Percentiles rank a stretch among this genome's conserved stretches.
Evolutionary conservation across 53 echinoderm and acorn worm genomes (phyloP).

Genomic region (Arbacia lixula): DNA sequence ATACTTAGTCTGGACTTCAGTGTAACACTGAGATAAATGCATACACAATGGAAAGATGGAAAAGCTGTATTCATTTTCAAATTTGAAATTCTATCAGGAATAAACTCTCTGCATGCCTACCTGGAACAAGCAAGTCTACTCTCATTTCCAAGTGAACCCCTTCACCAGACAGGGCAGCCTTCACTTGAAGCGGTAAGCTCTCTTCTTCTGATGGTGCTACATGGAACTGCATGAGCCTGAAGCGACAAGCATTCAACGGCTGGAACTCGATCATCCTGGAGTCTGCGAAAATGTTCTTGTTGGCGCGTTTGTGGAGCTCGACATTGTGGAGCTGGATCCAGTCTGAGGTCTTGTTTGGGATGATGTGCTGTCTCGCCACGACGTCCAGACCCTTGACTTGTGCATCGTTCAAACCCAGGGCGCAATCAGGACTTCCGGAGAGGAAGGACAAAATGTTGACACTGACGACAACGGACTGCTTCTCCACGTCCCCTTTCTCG

Average conservation of each 20-base stretch:
- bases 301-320: constrained; percentile 88
- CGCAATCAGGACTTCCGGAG: constrained; percentile 88
- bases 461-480: constrained; percentile 73
- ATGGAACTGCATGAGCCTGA: constrained; percentile 81
- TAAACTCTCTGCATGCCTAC: constrained; percentile 73
- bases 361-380: constrained; percentile 83
- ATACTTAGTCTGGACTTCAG: no score
- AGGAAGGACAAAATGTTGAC: constrained; percentile 80
- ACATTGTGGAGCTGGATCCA: constrained; percentile 89
- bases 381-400: constrained; percentile 82
- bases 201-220: constrained; percentile 61
- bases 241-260: constrained; percentile 85
- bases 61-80: no score
- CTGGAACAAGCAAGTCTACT: constrained; percentile 82
- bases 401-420: constrained; percentile 85
- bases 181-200: constrained; percentile 81
- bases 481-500: constrained; percentile 68
- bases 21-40: no score
- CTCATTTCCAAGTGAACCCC: constrained; percentile 82
- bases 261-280: constrained; percentile 85
- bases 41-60: no score
- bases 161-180: constrained; percentile 83
- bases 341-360: constrained; percentile 81
- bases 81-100: no score
- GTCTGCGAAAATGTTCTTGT: constrained; percentile 86